Evolutionary conservation across 2,888 invertebrate genomes (phyloP), one percentile per base, ranked within the genome.

Genomic region (Brenthis ino): DNA sequence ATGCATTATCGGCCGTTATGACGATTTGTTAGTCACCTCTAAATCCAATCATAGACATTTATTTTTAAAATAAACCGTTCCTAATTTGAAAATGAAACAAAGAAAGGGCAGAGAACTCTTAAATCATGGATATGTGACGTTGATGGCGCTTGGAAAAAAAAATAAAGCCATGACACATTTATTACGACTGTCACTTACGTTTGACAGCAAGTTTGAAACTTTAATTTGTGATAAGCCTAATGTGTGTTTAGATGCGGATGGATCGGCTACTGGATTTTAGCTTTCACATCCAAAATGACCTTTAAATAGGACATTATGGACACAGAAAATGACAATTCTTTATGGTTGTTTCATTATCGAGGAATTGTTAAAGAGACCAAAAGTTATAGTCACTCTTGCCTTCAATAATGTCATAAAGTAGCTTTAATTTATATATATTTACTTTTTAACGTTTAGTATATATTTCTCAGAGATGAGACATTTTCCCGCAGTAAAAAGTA

Each of bases 31-130:
- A 80, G 72, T 77, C 75, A 76, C 78, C 80, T 84, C 78, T 79
- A 81, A 76, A 74, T 78, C 76, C 76, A 68, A 69, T 68, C 65
- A 57, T 71, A 72, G 69, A 72, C 70, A 58, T 60, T 67, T 71
- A 63, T 63, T 63, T 77, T 77, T 74, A 73, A 77, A 72, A 68
- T 71, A 74, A 65, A 71, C 71, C 71, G 69, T 72, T 74, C 71
- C 75, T 73, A 76, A 78, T 79, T 79, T 80, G 77, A 81, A 86
- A 85, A 80, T 81, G 79, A 86, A 89, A 93, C 92, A 93, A 93
- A 93, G 92, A 91, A 91, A 92, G 91, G 88, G 89, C 91, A 90
- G 77, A 77, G 91, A 91, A 91, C 91, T 87, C 85, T 85, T 86
- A 89, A 90, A 90, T 91, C 88, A 87, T 85, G 84, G 78, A 85